A percentile compares a stretch with the other conserved stretches of the same genome.
Evolutionary conservation across 2,797 vertebrate genomes (phyloP).

Genomic region (Parauchenoglanis punctatus): DNA sequence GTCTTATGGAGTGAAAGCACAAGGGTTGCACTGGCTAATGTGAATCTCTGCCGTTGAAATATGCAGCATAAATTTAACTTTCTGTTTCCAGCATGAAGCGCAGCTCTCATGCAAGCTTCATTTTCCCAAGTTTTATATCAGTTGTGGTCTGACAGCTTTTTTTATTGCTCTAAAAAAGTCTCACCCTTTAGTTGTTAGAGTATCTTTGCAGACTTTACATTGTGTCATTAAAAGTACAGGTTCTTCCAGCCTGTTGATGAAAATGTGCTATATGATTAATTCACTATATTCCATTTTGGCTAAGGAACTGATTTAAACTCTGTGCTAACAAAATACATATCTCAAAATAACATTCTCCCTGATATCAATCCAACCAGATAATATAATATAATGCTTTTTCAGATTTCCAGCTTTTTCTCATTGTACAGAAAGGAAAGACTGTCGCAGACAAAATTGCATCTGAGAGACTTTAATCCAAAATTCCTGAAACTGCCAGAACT

Average conservation of each 20-base stretch:
- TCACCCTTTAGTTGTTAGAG: not conserved
- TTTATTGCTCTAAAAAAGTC: not conserved
- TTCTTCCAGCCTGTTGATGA: not conserved
- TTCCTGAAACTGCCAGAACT: not conserved
- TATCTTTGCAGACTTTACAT: not conserved
- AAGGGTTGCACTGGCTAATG: not conserved
- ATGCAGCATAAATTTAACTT: not conserved
- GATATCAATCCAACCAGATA: not conserved
- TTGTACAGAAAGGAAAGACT: not conserved
- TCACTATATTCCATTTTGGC: not conserved
- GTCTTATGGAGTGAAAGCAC: not conserved
- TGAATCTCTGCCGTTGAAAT: not conserved
- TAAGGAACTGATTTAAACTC: not conserved
- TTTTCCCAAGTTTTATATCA: not conserved
- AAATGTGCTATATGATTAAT: not conserved
- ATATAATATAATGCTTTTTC: not conserved
- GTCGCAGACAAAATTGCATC: not conserved
- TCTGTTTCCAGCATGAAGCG: not conserved
- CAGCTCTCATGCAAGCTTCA: not conserved
- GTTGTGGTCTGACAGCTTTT: not conserved
- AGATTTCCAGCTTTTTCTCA: not conserved
- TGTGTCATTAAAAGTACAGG: not conserved
- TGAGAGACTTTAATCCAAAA: not conserved
- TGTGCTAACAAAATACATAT: not conserved
- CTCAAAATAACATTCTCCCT: not conserved